These are phyloP conservation scores for Bradypus variegatus DNA, from an alignment of 2,797 vertebrate species.

Conservation along the genomic window DNA sequence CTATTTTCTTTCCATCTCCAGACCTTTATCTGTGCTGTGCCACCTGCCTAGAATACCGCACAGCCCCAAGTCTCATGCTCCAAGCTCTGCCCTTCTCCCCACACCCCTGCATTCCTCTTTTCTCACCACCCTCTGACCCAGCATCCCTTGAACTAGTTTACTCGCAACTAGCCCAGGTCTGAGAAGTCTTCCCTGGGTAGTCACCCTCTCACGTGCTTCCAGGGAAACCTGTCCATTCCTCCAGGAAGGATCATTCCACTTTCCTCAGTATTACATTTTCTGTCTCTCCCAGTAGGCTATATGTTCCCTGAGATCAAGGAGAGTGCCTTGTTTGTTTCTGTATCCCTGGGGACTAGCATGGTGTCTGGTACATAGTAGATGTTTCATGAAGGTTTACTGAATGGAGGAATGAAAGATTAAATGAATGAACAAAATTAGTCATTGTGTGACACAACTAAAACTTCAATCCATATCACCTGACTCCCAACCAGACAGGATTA, in stretches of 20 bases:
- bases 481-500: not conserved
- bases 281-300: not conserved
- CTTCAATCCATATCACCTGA: not conserved
- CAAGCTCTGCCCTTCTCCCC: not conserved
- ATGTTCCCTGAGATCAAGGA: not conserved
- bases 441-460: not conserved
- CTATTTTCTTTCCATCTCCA: not conserved
- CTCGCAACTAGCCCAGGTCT: not conserved
- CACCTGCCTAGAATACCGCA: not conserved
- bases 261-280: not conserved
- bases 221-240: not conserved
- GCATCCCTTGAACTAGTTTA: not conserved
- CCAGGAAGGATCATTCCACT: not conserved
- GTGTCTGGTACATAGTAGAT: not conserved
- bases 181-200: not conserved
- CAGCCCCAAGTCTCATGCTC: not conserved
- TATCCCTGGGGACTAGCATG: not conserved
- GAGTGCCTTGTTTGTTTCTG: not conserved
- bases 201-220: not conserved
- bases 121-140: not conserved
- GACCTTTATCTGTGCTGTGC: not conserved
- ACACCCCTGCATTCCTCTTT: not conserved
- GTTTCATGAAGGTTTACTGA: not conserved
- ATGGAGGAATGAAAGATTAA: not conserved
- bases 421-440: slow-evolving; percentile 8